Evolutionary conservation across 2,113 vertebrate genomes (phyloP), one percentile per base, ranked within the genome.

Genomic region (Corythornis cristatus): DNA sequence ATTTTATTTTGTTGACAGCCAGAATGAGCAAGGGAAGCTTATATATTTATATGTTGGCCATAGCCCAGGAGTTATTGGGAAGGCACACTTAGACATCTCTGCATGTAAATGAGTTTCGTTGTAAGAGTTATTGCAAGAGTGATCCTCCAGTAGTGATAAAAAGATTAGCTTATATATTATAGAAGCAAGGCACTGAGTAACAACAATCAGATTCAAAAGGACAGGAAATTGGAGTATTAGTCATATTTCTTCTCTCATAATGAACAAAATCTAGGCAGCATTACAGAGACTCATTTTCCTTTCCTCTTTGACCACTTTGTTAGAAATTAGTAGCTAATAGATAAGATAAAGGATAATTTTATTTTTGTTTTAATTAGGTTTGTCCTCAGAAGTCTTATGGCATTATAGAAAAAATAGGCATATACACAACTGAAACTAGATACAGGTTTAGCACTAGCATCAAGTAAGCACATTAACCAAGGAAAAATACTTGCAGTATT

Each of bases 121-220:
- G 13, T 31, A 61, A 88, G 84, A 93, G 84, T 81, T 93, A 84
- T 84, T 80, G 74, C 84, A 84, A 72, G 57, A 58, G 66, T 91
- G 64, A 72, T 88, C 58, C 64, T 91, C n/a, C 74, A 81, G 53
- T 40, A 66, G 57, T 81, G 88, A 91, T 84, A 91, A 93, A 91
- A 68, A 85, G 80, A 93, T 84, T 81, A 84, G 42, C n/a, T 80
- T 91, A 56, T 84, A 51, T 66, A 72, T 84, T 84, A 76, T 28
- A 61, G 42, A 71, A 91, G 64, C 42, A 71, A 85, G 74, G 51
- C 92, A 91, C 51, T 66, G 79, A 84, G 53, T 84, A 88, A 66
- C 79, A 93, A 62, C 74, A 76, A 80, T 50, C 51, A 66, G 67
- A 88, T 88, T 84, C 79, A 56, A 2, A 16, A 60, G 53, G 35